Evolutionary conservation across 2,113 vertebrate genomes (phyloP).

Genomic region (Circaetus gallicus): DNA sequence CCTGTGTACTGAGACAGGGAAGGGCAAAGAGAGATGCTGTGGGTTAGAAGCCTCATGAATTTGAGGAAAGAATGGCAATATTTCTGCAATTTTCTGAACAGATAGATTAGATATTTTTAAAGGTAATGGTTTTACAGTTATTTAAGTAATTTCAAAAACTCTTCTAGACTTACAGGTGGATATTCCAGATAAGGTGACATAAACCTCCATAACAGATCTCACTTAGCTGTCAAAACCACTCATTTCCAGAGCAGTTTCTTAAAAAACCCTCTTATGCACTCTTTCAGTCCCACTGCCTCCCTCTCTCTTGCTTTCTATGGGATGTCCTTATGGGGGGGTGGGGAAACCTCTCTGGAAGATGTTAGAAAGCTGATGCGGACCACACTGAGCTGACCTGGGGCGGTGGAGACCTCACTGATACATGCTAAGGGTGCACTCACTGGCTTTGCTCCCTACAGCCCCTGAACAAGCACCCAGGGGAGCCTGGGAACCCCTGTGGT

Average conservation of each 20-base stretch:
- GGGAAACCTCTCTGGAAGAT: not conserved
- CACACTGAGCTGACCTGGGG: not conserved
- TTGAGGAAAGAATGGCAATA: not conserved
- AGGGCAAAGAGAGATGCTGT: not conserved
- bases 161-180: not conserved
- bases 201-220: not conserved
- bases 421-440: not conserved
- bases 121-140: not conserved
- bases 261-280: not conserved
- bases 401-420: not conserved
- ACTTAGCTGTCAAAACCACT: not conserved
- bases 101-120: not conserved
- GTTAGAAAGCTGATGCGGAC: not conserved
- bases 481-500: not conserved
- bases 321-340: not conserved
- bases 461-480: not conserved
- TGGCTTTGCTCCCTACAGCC: not conserved
- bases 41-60: not conserved
- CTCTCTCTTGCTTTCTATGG: too few relatives aligned
- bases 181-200: not conserved
- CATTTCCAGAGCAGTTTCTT: not conserved
- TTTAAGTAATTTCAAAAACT: not conserved
- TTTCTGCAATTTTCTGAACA: not conserved
- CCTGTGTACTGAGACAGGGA: too few relatives aligned
- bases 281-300: not conserved